phyloP scores from a whole-genome alignment of 2,113 vertebrate species.

The Alligator mississippiensis region DNA sequence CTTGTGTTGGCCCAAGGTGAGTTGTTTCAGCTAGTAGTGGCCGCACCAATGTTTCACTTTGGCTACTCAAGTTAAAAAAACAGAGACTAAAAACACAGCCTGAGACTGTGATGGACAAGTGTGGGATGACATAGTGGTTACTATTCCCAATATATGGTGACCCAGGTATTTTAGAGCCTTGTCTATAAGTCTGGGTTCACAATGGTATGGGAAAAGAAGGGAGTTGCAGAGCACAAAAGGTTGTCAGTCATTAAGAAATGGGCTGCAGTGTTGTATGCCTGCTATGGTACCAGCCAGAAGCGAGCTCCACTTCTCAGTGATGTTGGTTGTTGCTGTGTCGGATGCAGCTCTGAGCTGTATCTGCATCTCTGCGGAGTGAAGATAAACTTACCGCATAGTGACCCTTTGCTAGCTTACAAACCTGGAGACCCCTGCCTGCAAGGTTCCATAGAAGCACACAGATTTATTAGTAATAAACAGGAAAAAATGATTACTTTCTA shows the following conservation, averaged over 20 bases:
- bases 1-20: neutral
- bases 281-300: neutral
- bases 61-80: neutral
- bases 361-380: neutral
- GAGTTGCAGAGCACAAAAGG: neutral
- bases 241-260: neutral
- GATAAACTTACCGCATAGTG: neutral
- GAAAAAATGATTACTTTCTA: neutral
- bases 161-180: neutral
- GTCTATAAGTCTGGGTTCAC: neutral
- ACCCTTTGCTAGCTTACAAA: neutral
- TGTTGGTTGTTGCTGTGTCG: neutral
- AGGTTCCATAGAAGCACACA: neutral
- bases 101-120: neutral
- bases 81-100: neutral
- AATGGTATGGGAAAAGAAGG: neutral
- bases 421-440: neutral
- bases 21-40: neutral
- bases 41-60: neutral
- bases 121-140: neutral
- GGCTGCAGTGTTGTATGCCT: neutral
- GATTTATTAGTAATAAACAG: neutral
- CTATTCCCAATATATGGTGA: neutral
- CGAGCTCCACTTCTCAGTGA: neutral
- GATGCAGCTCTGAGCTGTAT: neutral